Evolutionary conservation across 2,888 invertebrate genomes (phyloP), one percentile per base, ranked within the genome.

Genomic region (Cerastis leucographa): DNA sequence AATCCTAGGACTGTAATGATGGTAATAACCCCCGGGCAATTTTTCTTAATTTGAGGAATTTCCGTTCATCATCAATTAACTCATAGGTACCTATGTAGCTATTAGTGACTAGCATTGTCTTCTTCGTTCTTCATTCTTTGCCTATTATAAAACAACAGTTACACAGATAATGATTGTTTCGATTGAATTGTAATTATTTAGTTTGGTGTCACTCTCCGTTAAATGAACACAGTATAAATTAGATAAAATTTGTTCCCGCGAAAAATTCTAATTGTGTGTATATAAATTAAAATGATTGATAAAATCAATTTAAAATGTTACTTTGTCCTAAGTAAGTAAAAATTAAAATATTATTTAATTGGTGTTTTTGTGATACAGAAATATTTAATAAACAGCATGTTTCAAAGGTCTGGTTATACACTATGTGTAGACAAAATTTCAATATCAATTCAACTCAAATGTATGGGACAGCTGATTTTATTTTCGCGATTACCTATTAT

Each of bases 311-410:
- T 71, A 51, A 40, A 49, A 51, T 79, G 40, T 49, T 76, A n/a
- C 29, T n/a, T 83, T 12, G 17, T 72, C 22, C 1, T 83, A 51
- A 6, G 83, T 83, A 62, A 83, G 83, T 84, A 35, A 35, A n/a
- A 17, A 3, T 12, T 42, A 3, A 35, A 29, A 22, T 19, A 25
- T 51, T 49, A 59, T 19, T 35, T 44, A 1, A 44, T 59, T 67
- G 25, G n/a, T 59, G 49, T 59, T 40, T 35, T 35, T 35, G 9
- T 40, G 8, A 40, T 22, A 7, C 7, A 46, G 22, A 40, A 51
- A 44, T 29, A 8, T 59, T 29, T 59, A 29, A 59, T 19, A 6
- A 59, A 29, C 56, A 14, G 25, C 6, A 56, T 56, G 14, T 29
- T 0, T 59, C 8, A 59, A 8, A 59, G 1, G 4, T n/a, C n/a